Base-by-base conservation (phyloP, 2,888 invertebrate species). In the Timema cristinae region DNA sequence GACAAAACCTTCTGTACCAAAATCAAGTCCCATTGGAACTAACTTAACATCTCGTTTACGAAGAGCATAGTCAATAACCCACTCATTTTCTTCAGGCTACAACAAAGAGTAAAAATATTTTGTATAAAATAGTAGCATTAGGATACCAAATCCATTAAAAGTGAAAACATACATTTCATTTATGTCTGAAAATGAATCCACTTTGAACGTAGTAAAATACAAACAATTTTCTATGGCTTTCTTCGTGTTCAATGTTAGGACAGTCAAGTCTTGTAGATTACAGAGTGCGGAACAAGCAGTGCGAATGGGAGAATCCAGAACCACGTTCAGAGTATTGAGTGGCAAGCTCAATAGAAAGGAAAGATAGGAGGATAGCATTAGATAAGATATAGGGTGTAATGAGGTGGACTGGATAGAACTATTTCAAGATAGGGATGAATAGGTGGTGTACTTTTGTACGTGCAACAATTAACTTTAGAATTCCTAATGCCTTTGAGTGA, bases 1-100 rank as follows among this genome's bases (percentile, higher is more conserved):
- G 0, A 90, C 89, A 81, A 97, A 98, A 15, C 99, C 99, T 80
- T 96, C 94, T 16, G 91, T 90, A 16, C 99, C 99, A 85, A 99
- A 97, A 79, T 96, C 94, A 73, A 99, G 84, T 0, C 96, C 97
- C 59, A 97, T 95, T 0, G 94, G 90, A 1, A 98, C 94, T 56
- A 99, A 82, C 82, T 97, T 97, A 0, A 99, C 97, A 81, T 94
- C 91, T 70, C 99, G 87, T 80, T 95, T 94, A 80, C 91, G 95
- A 61, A 99, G 83, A 2, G 94, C 98, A 83, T 95, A 98, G 82
- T 99, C 94, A 51, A 99, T 89, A 0, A 99, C 96, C 87, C 93
- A 93, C 83, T 99, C 99, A 83, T 99, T 99, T 84, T 99, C 99
- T 82, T 99, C 99, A 0, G 97, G 94, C 87, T 88, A 76, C n/a